These are phyloP conservation scores for Acanthosoma haemorrhoidale DNA, from an alignment of 2,888 invertebrate species.

Conservation along the genomic window DNA sequence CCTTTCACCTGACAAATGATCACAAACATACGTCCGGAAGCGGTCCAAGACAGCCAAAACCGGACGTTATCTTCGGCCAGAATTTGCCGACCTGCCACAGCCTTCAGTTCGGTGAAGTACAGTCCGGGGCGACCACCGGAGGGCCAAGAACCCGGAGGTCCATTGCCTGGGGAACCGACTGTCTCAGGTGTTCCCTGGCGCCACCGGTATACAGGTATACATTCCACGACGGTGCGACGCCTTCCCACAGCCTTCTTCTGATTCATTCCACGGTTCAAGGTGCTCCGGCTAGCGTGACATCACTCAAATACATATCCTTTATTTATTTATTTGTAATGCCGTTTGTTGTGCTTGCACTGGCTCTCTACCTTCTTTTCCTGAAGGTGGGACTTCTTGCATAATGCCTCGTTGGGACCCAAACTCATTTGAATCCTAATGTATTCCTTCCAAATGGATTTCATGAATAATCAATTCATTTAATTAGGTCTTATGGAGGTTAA, in stretches of 20 bases:
- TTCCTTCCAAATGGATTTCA: too few relatives aligned
- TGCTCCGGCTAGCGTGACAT: slow-evolving; percentile 5
- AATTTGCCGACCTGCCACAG: too few relatives aligned
- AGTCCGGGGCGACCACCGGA: not conserved
- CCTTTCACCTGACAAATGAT: not conserved
- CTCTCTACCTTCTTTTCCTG: too few relatives aligned
- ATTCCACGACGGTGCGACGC: slow-evolving; percentile 21
- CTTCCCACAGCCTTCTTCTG: slow-evolving; percentile 22
- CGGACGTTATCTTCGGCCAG: too few relatives aligned
- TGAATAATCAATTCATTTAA: too few relatives aligned
- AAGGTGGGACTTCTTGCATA: too few relatives aligned
- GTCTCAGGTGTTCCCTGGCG: slow-evolving; percentile 24
- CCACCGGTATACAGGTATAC: slow-evolving; percentile 15
- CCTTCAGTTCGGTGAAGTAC: not conserved
- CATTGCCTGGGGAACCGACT: not conserved
- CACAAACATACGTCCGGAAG: not conserved
- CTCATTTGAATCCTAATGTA: too few relatives aligned
- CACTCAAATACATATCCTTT: not conserved
- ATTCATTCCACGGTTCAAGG: slow-evolving; percentile 20
- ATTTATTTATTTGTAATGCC: not conserved
- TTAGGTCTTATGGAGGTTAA: too few relatives aligned
- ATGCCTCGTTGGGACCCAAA: too few relatives aligned
- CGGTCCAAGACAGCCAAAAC: not conserved
- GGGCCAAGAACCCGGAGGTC: not conserved
- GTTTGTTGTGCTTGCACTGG: too few relatives aligned